These are phyloP conservation scores for Dione vanillae DNA, from an alignment of 2,888 invertebrate species.

Conservation along the genomic window DNA sequence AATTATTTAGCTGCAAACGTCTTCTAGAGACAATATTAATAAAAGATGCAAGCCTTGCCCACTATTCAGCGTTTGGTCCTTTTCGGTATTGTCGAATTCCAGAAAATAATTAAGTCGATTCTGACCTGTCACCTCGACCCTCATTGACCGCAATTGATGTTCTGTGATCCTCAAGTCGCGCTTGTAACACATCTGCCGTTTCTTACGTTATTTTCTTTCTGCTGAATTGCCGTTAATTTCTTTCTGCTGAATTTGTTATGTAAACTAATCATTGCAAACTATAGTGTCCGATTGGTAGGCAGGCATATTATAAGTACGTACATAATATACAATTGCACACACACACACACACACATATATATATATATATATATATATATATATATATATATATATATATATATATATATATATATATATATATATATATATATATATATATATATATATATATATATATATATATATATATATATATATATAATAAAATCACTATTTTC, in stretches of 20 bases:
- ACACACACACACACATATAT: neutral
- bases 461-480: constrained; percentile 6
- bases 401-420: too few species aligned
- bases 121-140: constrained; percentile 73
- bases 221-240: neutral
- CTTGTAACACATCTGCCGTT: constrained; percentile 4
- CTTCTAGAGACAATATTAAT: constrained; percentile 49
- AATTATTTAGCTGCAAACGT: constrained; percentile 61
- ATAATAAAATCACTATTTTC: neutral
- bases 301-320: too few species aligned
- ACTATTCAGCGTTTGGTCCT: neutral
- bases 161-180: constrained; percentile 61
- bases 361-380: constrained; percentile 6
- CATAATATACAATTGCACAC: too few species aligned
- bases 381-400: neutral
- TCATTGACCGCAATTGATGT: constrained; percentile 77
- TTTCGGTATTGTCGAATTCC: constrained; percentile 34
- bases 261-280: constrained; percentile 14
- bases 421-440: too few species aligned
- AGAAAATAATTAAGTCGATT: constrained; percentile 70
- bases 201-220: neutral
- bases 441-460: too few species aligned
- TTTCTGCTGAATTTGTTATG: constrained; percentile 1
- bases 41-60: neutral
- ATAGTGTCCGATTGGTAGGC: neutral